Evolutionary conservation across 2,113 vertebrate species (phyloP).

Genomic region (Semicossyphus pulcher): DNA sequence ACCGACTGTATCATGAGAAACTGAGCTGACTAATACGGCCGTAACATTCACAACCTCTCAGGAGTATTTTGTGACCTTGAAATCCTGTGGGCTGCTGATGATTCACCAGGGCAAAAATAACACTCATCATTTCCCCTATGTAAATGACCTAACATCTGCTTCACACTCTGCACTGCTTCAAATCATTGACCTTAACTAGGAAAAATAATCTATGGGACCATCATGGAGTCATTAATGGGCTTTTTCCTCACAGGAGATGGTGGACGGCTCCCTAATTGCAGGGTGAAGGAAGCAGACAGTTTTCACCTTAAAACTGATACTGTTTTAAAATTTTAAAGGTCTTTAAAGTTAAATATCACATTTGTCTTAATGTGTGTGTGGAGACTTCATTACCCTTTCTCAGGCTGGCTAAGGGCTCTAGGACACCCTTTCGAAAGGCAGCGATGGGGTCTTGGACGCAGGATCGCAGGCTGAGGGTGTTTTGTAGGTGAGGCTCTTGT

Average conservation of each 20-base stretch:
- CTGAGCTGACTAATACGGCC: conserved; percentile 43
- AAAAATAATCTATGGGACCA: conserved; percentile 52
- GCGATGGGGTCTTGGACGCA: conserved; percentile 95
- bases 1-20: conserved; percentile 54
- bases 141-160: conserved; percentile 70
- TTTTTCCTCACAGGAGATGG: conserved; percentile 54
- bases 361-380: conserved; percentile 41
- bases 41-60: conserved; percentile 35
- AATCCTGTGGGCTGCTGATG: conserved; percentile 55
- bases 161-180: conserved; percentile 45
- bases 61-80: conserved; percentile 68
- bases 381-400: conserved; percentile 88
- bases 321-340: conserved; percentile 48
- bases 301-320: conserved; percentile 35
- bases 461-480: conserved; percentile 92
- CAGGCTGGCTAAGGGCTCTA: conserved; percentile 90
- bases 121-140: conserved; percentile 50
- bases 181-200: conserved; percentile 66
- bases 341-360: conserved; percentile 57
- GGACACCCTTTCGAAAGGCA: conserved; percentile 90
- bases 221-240: conserved; percentile 51
- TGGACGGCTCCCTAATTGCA: conserved; percentile 26
- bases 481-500: conserved; percentile 91
- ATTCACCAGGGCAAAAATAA: conserved; percentile 69
- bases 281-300: conserved; percentile 30